Percentiles rank a stretch among this genome's conserved stretches.
Evolutionary conservation across 2,888 invertebrate genomes (phyloP).

Genomic region (Cybosia mesomella): DNA sequence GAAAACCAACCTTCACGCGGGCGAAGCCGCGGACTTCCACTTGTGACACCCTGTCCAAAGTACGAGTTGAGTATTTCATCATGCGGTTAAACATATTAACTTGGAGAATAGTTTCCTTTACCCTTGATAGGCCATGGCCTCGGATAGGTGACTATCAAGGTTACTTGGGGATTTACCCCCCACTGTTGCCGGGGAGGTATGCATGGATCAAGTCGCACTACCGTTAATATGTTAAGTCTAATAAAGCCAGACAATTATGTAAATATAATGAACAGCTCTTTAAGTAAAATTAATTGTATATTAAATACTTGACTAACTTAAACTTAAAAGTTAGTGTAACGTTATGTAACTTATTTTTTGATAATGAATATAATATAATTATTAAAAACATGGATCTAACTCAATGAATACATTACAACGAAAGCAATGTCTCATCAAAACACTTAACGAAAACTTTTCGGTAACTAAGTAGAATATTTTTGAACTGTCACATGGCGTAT

Average conservation of each 20-base stretch:
- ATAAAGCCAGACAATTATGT: neutral
- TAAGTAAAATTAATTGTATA: neutral
- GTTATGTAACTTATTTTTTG: neutral
- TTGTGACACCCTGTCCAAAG: neutral
- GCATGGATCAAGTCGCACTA: neutral
- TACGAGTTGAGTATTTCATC: neutral
- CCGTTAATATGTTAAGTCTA: neutral
- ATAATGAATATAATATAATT: neutral
- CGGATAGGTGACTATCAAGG: neutral
- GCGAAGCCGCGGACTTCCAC: too few species aligned
- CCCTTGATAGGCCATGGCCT: neutral
- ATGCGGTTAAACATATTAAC: neutral
- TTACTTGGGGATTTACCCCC: neutral
- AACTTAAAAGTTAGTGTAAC: neutral
- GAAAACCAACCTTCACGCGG: too few species aligned
- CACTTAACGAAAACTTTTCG: neutral
- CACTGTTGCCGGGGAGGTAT: neutral
- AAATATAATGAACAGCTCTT: neutral
- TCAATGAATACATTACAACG: too few species aligned
- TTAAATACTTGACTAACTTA: neutral
- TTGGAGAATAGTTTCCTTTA: constrained; percentile 1
- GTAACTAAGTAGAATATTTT: neutral
- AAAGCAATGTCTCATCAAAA: too few species aligned
- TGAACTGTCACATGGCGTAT: too few species aligned
- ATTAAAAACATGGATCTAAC: neutral